Base-by-base conservation (phyloP, 2,113 vertebrate species). In the Heterocephalus glaber region DNA sequence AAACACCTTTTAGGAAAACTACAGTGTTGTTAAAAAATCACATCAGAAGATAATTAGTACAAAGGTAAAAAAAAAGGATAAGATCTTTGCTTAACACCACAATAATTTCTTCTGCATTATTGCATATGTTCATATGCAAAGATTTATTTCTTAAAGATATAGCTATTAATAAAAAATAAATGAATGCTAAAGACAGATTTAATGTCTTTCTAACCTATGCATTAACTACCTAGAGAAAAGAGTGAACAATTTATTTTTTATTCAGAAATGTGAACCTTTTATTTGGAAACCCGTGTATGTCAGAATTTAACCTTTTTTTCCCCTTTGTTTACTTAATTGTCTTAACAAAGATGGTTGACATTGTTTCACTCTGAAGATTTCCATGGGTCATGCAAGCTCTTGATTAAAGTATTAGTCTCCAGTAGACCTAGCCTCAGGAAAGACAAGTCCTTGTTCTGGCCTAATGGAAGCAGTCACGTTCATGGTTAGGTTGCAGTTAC, bases 41-140 rank as follows among this genome's bases (percentile, higher is more conserved):
- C 89, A 1, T 35, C 47, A 16, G 54, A 33, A 89, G 5, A 86
- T 74, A 81, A 92, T 35, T 77, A 22, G 41, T 2, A 9, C 41
- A 58, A 30, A 76, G 3, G 5, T 12, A 58, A 90, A 56, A 77
- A 68, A 85, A 85, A 58, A 2, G 14, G 3, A 74, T 38, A 58
- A 81, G 10, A n/a, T n/a, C 89, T 91, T 92, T 88, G 5, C 4
- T 77, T 82, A 77, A 41, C 14, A 9, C 13, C 1, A 66, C 17
- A 58, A 16, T 54, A n/a, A 89, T 74, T n/a, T 85, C n/a, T 95
- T 86, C 41, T 85, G 26, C 60, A 24, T 95, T 77, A 66, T 49
- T 87, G 17, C 22, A 54, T 77, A 77, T 82, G n/a, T 86, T 91
- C 5, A 86, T 79, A 60, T 8, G 4, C 13, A 76, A 66, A 6